Conservation (phyloP, 2,113 vertebrate genomes). For the Dolichallabes microphthalmus region DNA sequence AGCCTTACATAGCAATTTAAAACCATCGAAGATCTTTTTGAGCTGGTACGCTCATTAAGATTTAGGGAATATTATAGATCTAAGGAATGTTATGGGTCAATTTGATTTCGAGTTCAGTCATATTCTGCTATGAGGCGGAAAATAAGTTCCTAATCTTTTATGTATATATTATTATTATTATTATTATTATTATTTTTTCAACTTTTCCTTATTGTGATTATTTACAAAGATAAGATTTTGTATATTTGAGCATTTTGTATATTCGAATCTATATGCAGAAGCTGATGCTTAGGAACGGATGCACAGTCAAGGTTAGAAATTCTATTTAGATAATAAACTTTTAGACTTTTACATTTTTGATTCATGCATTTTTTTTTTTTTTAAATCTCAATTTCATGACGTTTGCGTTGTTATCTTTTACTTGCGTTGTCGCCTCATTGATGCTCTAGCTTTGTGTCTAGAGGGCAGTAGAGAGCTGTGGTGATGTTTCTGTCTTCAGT, state of each 20-base stretch:
- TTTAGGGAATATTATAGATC: background rate
- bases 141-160: background rate
- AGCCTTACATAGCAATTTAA: conserved; percentile 2
- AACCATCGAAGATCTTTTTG: background rate
- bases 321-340: background rate
- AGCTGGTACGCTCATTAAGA: background rate
- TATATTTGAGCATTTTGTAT: background rate
- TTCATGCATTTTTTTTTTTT: background rate
- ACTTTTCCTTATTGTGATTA: background rate
- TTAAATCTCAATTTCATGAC: background rate
- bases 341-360: background rate
- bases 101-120: background rate
- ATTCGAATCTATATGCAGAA: background rate
- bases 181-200: too few relatives aligned
- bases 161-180: background rate
- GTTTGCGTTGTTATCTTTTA: background rate
- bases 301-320: background rate
- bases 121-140: background rate
- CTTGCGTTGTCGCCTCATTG: background rate
- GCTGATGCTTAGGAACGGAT: background rate
- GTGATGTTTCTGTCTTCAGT: conserved; percentile 4
- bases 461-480: conserved; percentile 68
- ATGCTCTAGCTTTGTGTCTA: conserved; percentile 42
- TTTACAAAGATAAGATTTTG: background rate
- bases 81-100: background rate